Base-by-base conservation (phyloP, 2,797 vertebrate genomes). In the Lithobates sylvaticus region DNA sequence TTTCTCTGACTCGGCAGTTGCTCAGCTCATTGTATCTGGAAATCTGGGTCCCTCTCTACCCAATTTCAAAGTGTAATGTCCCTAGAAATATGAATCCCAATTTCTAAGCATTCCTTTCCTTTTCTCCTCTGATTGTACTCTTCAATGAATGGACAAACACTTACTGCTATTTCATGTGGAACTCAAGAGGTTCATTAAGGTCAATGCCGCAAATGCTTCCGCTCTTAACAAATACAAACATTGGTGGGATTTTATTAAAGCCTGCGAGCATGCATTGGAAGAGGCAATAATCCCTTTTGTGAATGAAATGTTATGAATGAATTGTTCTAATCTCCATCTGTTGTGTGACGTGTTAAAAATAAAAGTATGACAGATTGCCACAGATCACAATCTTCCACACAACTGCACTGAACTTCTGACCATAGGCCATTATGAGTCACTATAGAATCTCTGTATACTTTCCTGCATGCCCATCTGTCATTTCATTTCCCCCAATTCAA, bases 241-340 rank as follows among this genome's bases (percentile, higher is more conserved):
- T 23, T 61, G 39, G 23, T 64, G 36, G 73, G 67, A 71, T 81
- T 77, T 86, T 39, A n/a, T 32, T 76, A 68, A 81, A 77, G 79
- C 72, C 36, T 82, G 47, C 73, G 39, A 58, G 42, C 47, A 71
- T 32, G 47, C 65, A 47, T 64, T 77, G 64, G 69, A 78, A 86
- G 21, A 78, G 74, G 50, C 85, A 72, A 29, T 86, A 86, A 82
- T 86, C 85, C 74, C 74, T 78, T 73, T 73, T 87, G 68, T 83
- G 80, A 87, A 87, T 87, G 80, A 87, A 87, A 87, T 83, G 80
- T 78, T 87, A 87, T 87, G 85, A 87, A 87, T 87, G 85, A 86
- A 83, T 83, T 86, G 85, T 83, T 82, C 32, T 76, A 83, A 83
- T 76, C 50, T 69, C 79, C 85, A 86, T 86, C 85, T 86, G 85